These are phyloP conservation scores for Alfaro cultratus DNA, from an alignment of 2,797 vertebrate genomes.

Conservation along the genomic window DNA sequence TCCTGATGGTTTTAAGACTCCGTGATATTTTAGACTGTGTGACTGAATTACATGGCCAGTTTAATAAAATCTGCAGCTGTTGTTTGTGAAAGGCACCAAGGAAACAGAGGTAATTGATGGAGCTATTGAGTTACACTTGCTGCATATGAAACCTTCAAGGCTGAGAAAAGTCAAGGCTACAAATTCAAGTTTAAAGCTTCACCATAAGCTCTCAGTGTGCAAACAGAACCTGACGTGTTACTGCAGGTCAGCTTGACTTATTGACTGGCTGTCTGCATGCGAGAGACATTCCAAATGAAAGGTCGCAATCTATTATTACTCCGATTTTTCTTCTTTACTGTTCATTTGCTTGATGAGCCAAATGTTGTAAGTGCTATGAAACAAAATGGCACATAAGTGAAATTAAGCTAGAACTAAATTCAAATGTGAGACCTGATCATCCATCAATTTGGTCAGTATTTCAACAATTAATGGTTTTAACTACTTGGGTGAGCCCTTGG, in stretches of 20 bases:
- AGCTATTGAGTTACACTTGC: constrained; percentile 80
- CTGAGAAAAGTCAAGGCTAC: constrained; percentile 65
- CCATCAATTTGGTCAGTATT: constrained; percentile 15
- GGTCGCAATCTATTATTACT: not conserved
- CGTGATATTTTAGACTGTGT: constrained; percentile 60
- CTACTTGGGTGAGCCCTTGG: constrained; percentile 51
- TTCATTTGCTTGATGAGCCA: not conserved
- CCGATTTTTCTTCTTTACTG: not conserved
- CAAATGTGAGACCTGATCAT: constrained; percentile 13
- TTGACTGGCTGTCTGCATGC: constrained; percentile 14
- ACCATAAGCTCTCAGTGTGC: constrained; percentile 26
- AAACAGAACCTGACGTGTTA: constrained; percentile 40
- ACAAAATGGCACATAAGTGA: not conserved
- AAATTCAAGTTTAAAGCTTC: constrained; percentile 52
- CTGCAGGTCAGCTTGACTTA: constrained; percentile 36
- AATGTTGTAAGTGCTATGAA: not conserved
- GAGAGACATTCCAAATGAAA: not conserved
- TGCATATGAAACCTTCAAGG: constrained; percentile 58
- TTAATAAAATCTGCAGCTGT: constrained; percentile 86
- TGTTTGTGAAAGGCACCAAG: constrained; percentile 80
- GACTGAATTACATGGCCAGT: constrained; percentile 63
- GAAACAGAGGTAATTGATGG: constrained; percentile 84
- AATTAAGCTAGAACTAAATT: not conserved
- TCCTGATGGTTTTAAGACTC: constrained; percentile 52
- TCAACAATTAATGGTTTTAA: constrained; percentile 32